Evolutionary conservation across 1,140 invertebrate species (phyloP), one percentile per base, ranked within the genome.

Genomic region (Harpegnathos saltator): DNA sequence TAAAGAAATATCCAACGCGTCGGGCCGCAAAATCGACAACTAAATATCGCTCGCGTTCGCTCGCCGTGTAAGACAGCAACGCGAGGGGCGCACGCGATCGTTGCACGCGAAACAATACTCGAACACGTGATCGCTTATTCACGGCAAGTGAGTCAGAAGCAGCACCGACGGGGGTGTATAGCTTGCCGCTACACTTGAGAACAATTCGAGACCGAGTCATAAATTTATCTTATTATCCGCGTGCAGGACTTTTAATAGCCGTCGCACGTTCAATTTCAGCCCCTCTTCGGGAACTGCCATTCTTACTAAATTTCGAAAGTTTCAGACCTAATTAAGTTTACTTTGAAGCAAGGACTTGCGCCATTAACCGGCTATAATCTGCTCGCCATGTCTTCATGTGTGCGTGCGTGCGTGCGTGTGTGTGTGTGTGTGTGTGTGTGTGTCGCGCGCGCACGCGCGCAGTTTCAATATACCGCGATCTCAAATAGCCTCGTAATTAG

Each of bases 401-500:
- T 44, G 63, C 26, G 56, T 59, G 56, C 11, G 29, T 33, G 5
- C 5, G 29, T 3, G n/a, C n/a, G n/a, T 69, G 19, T 78, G 29
- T 44, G 63, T 59, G 56, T 59, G 56, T 44, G 29, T 33, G 5
- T 69, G 19, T 78, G 29, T 44, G 63, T 59, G 56, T 59, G 56
- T 44, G 29, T 33, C n/a, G 5, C 5, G 29, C 1, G 63, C 12
- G 56, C 15, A 22, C 9, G 38, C 38, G 38, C 52, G 52, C 44
- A 29, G 65, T 48, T 69, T 78, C 26, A 58, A 71, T 71, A 48
- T 48, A 71, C 12, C 38, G n/a, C 33, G 29, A 52, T 48, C 33
- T 80, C 65, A 69, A 56, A 69, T 71, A 68, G 29, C 74, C 38
- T 19, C 19, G 19, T 80, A 69, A 80, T 80, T 80, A 80, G 33